Percentiles rank a stretch among this genome's conserved stretches.
These are phyloP conservation scores for Drosophila takahashii DNA, from an alignment of 1,140 invertebrate species.

Conservation along the genomic window DNA sequence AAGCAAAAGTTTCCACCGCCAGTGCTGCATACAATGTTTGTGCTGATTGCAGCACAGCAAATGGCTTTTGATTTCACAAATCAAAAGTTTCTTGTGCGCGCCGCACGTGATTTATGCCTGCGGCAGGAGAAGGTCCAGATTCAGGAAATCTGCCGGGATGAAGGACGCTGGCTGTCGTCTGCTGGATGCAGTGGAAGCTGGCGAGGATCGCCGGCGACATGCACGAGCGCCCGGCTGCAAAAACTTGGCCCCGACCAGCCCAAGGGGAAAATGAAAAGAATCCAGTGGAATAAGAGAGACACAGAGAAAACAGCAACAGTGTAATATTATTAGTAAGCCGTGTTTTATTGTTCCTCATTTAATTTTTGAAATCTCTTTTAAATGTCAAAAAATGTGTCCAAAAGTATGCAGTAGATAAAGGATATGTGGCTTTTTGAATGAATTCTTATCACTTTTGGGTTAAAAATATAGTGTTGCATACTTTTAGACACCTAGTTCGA, in stretches of 20 bases:
- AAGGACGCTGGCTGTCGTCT: neutral
- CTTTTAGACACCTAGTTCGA: no score
- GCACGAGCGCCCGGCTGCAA: slow-evolving; percentile 57
- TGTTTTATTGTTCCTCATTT: no score
- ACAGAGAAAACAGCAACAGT: slow-evolving; percentile 4
- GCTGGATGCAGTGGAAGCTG: slow-evolving; percentile 15
- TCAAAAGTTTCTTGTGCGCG: slow-evolving; percentile 83
- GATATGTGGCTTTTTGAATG: no score
- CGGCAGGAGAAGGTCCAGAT: slow-evolving; percentile 49
- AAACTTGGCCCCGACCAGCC: slow-evolving; percentile 42
- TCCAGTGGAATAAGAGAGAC: slow-evolving; percentile 13
- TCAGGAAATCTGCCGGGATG: slow-evolving; percentile 5
- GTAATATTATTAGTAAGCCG: neutral
- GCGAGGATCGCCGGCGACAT: slow-evolving; percentile 52
- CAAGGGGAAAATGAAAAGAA: slow-evolving; percentile 22
- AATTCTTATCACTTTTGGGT: no score
- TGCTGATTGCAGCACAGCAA: slow-evolving; percentile 84
- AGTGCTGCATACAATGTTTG: slow-evolving; percentile 81
- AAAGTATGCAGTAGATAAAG: no score
- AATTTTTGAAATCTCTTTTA: neutral
- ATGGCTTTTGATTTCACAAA: slow-evolving; percentile 85
- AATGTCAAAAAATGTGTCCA: no score
- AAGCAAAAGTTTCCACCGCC: slow-evolving; percentile 70
- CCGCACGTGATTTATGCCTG: slow-evolving; percentile 84
- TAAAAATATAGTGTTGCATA: no score